phyloP scores from a whole-genome alignment of 2,113 vertebrate genomes.

The Carollia perspicillata region DNA sequence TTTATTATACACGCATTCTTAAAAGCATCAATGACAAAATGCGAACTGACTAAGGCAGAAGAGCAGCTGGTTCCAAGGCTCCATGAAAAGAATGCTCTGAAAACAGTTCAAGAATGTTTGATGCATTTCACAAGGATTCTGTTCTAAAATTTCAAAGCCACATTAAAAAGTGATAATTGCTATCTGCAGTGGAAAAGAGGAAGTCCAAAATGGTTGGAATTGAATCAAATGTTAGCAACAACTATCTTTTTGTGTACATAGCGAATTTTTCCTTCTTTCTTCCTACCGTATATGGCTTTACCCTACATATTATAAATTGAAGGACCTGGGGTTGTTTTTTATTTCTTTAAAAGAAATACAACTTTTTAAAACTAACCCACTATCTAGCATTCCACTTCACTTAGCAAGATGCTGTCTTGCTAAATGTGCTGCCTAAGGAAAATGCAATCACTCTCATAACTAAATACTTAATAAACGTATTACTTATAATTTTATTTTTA shows the following conservation, averaged over 20 bases:
- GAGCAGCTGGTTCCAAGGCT: slow-evolving; percentile 78
- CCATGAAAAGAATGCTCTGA: slow-evolving; percentile 78
- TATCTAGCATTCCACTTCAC: slow-evolving; percentile 23
- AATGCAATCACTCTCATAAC: slow-evolving; percentile 38
- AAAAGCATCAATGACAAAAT: slow-evolving; percentile 71
- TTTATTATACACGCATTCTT: slow-evolving; percentile 63
- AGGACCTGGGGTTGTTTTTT: neutral
- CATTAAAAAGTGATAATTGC: slow-evolving; percentile 80
- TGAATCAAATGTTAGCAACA: slow-evolving; percentile 56
- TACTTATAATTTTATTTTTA: slow-evolving; percentile 13
- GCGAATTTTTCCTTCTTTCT: slow-evolving; percentile 21
- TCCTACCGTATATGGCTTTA: neutral
- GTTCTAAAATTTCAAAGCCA: slow-evolving; percentile 84
- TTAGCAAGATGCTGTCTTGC: no score
- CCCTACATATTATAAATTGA: neutral
- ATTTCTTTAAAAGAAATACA: neutral
- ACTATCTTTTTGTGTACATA: neutral
- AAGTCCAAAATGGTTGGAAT: slow-evolving; percentile 75
- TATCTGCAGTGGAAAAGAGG: slow-evolving; percentile 76
- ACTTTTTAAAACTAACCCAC: neutral
- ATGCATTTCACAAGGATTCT: slow-evolving; percentile 73
- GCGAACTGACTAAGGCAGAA: slow-evolving; percentile 69
- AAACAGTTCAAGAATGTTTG: slow-evolving; percentile 83
- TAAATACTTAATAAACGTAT: slow-evolving; percentile 18
- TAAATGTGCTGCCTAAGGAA: slow-evolving; percentile 42